phyloP scores from a whole-genome alignment of 1,140 invertebrate species.

The Lucilia sericata region DNA sequence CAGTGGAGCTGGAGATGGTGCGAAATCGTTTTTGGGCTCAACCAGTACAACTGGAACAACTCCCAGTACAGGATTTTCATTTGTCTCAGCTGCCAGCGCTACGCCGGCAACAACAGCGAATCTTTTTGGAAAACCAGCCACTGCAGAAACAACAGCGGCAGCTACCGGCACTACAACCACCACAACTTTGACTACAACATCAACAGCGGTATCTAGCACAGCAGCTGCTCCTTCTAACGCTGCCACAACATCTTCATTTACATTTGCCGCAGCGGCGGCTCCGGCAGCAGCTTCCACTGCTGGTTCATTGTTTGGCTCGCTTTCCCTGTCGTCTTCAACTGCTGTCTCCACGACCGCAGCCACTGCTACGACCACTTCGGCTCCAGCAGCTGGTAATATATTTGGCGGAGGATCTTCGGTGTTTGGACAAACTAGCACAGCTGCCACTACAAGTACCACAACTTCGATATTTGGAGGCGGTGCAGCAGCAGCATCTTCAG shows the following conservation, averaged over 20 bases:
- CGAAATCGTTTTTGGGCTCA: not conserved
- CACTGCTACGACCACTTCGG: not conserved
- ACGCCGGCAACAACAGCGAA: not conserved
- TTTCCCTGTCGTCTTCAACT: slow-evolving; percentile 5
- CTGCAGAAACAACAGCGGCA: not conserved
- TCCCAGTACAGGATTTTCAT: slow-evolving; percentile 22
- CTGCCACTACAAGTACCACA: slow-evolving; percentile 17
- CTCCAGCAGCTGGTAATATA: slow-evolving; percentile 13
- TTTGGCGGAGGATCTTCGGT: slow-evolving; percentile 29
- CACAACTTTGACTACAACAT: not conserved
- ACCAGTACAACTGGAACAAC: slow-evolving; percentile 31
- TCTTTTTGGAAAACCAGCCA: slow-evolving; percentile 25
- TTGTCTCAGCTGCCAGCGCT: slow-evolving; percentile 8
- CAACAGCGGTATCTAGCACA: slow-evolving; percentile 2
- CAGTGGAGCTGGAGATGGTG: slow-evolving; percentile 1
- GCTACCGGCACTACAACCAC: not conserved
- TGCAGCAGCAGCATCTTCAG: not conserved
- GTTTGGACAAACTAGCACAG: slow-evolving; percentile 38
- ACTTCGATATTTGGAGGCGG: slow-evolving; percentile 52
- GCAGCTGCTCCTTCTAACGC: not conserved
- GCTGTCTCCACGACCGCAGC: slow-evolving; percentile 1
- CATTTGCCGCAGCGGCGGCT: not conserved
- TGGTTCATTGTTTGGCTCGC: slow-evolving; percentile 24
- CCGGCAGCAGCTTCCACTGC: not conserved
- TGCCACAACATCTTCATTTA: slow-evolving; percentile 29